Conservation (phyloP, 64 coral and sea anemone species). For the Catalaphyllia jardinei region DNA sequence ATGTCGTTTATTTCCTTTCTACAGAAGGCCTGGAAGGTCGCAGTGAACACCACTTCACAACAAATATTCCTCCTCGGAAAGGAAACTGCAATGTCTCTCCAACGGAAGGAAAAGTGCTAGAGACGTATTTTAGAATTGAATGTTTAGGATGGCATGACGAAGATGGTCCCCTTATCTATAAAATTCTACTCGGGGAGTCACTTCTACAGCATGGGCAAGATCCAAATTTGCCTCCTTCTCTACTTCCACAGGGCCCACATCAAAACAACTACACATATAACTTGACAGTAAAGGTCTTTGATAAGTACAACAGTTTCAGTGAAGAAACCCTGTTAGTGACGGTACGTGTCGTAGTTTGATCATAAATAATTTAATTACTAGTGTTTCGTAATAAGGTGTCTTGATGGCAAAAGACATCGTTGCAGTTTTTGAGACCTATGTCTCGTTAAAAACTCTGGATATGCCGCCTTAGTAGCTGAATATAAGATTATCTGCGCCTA, state of each 20-base stretch:
- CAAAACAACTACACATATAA: slow-evolving; percentile 21
- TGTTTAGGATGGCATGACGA: slow-evolving; percentile 65
- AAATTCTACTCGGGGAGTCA: background rate
- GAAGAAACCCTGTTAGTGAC: background rate
- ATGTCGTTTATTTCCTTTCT: background rate
- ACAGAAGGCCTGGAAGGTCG: slow-evolving; percentile 23
- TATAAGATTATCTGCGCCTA: too few relatives aligned
- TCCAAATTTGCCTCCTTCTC: background rate
- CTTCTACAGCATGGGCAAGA: background rate
- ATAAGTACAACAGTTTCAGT: slow-evolving; percentile 19
- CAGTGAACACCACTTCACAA: slow-evolving; percentile 16
- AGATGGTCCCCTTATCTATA: slow-evolving; percentile 35
- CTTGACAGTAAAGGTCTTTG: background rate
- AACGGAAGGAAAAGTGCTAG: slow-evolving; percentile 13
- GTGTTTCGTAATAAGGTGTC: too few relatives aligned
- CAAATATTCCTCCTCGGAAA: slow-evolving; percentile 40
- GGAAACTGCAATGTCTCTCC: slow-evolving; percentile 53
- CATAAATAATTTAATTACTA: background rate
- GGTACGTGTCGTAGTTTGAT: background rate
- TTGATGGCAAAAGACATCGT: too few relatives aligned
- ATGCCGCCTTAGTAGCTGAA: too few relatives aligned
- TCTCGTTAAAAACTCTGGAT: too few relatives aligned
- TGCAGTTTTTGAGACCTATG: too few relatives aligned
- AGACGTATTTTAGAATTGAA: slow-evolving; percentile 42
- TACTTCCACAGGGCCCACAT: background rate